Evolutionary conservation across 1,140 invertebrate genomes (phyloP), one percentile per base, ranked within the genome.

Genomic region (Macrocentrus cingulum): DNA sequence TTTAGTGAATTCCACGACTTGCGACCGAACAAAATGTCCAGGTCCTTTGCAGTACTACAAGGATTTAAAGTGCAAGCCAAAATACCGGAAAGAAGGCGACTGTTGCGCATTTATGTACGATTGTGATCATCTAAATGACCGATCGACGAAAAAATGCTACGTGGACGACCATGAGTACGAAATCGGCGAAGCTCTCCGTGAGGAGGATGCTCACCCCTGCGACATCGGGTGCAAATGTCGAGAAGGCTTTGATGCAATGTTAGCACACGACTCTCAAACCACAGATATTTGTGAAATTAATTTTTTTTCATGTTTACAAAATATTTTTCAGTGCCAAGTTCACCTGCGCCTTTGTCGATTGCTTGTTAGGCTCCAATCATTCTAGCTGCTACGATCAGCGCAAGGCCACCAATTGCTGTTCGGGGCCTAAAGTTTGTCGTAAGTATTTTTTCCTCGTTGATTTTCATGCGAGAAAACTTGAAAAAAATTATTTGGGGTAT

Each of bases 291-390:
- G n/a, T n/a, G n/a, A n/a, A 23, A 8, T 22, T 16, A 15, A n/a
- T 34, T 29, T 34, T 6, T 3, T 42, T n/a, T 7, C 29, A 55
- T 16, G 16, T 41, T 36, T 15, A 18, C 16, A 11, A 51, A 0
- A 0, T 75, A 74, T 8, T 2, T 8, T 16, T 9, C 0, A 11
- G 39, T 15, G 61, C 55, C n/a, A n/a, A n/a, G n/a, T n/a, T n/a
- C n/a, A 19, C 74, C 72, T 49, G 71, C 61, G 18, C 1, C 0
- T 0, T 59, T 6, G 48, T 1, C 32, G 1, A 23, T n/a, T n/a
- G n/a, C n/a, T n/a, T n/a, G n/a, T n/a, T n/a, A n/a, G n/a, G n/a
- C n/a, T n/a, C n/a, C n/a, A n/a, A n/a, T n/a, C n/a, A n/a, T n/a
- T n/a, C n/a, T n/a, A n/a, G n/a, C n/a, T n/a, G n/a, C n/a, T n/a